Conservation (phyloP, 2,113 vertebrate genomes). For the Ciconia boyciana region DNA sequence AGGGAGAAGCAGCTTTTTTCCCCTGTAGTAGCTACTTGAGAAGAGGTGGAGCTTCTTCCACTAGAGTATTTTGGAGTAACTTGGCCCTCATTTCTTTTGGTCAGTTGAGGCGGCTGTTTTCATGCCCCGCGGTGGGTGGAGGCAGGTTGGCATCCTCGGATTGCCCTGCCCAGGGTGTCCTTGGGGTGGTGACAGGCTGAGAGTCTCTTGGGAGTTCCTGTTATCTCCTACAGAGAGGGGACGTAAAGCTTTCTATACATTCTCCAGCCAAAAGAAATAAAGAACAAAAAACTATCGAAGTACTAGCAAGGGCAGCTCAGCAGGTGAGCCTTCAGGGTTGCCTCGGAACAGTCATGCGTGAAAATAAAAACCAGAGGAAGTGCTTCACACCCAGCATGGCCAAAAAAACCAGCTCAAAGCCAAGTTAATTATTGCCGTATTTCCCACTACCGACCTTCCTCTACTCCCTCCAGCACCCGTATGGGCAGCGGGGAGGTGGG, state of each 20-base stretch:
- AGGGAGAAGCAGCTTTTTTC: not conserved
- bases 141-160: not conserved
- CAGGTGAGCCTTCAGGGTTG: not conserved
- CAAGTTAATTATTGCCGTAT: not conserved
- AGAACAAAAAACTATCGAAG: not conserved
- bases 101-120: too few relatives aligned
- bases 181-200: not conserved
- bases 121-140: too few relatives aligned
- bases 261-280: not conserved
- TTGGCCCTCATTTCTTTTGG: not conserved
- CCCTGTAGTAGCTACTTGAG: not conserved
- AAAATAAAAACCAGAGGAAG: not conserved
- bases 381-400: not conserved
- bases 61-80: not conserved
- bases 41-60: not conserved
- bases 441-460: not conserved
- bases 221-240: not conserved
- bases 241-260: not conserved
- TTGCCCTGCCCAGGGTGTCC: not conserved
- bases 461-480: not conserved
- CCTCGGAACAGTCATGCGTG: rapidly evolving
- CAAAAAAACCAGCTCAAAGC: not conserved
- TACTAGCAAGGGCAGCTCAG: not conserved
- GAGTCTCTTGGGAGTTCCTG: not conserved
- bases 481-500: too few relatives aligned